These are phyloP conservation scores for Tiaroga cobitis DNA, from an alignment of 2,797 vertebrate species.

Conservation along the genomic window DNA sequence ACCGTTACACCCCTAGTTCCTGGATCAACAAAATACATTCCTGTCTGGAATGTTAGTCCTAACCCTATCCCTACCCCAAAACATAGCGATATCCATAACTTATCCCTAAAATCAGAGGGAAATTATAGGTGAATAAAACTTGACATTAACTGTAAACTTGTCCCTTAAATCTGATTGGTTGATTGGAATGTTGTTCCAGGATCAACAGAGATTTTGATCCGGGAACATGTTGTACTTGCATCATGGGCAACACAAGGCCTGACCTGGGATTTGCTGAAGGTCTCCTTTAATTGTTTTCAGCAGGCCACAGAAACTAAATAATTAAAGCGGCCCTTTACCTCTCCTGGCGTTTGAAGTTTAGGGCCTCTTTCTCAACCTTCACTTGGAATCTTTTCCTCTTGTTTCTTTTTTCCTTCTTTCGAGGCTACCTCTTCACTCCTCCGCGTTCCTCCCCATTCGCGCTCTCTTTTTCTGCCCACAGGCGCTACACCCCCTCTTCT, in stretches of 20 bases:
- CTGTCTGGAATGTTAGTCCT: too few relatives aligned
- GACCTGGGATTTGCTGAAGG: slow-evolving; percentile 52
- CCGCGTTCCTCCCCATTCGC: slow-evolving; percentile 19
- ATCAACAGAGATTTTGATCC: neutral
- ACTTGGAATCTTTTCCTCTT: slow-evolving; percentile 53
- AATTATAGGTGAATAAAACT: neutral
- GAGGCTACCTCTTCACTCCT: slow-evolving; percentile 52
- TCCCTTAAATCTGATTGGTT: neutral
- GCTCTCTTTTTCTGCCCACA: slow-evolving; percentile 52
- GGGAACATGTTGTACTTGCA: neutral
- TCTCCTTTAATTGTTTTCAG: slow-evolving; percentile 72
- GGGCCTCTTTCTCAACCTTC: slow-evolving; percentile 65
- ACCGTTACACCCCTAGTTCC: too few relatives aligned
- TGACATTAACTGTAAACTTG: neutral
- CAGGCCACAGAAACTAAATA: slow-evolving; percentile 56
- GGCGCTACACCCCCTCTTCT: slow-evolving; percentile 51
- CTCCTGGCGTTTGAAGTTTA: slow-evolving; percentile 44
- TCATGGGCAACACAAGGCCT: slow-evolving; percentile 73
- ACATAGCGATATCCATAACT: neutral
- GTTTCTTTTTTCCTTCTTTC: slow-evolving; percentile 39
- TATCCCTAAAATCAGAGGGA: neutral
- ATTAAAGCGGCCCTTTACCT: slow-evolving; percentile 24
- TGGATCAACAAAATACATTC: too few relatives aligned
- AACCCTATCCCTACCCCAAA: neutral
- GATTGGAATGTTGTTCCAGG: neutral